Evolutionary conservation across 2,888 invertebrate genomes (phyloP).

Genomic region (Abscondita cerata): DNA sequence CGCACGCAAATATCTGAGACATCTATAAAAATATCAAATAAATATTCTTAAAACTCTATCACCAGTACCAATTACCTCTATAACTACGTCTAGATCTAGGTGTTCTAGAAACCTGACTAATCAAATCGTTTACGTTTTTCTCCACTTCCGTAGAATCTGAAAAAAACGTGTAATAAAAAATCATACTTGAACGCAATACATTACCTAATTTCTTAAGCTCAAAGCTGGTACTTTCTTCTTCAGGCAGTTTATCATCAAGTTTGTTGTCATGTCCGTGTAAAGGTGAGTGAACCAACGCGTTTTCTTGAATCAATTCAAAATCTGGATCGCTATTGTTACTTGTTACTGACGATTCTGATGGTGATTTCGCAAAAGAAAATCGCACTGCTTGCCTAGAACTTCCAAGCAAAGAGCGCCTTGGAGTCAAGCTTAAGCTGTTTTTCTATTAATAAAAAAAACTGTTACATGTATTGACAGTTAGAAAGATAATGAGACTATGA

Average conservation of each 20-base stretch:
- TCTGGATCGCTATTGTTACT: slow-evolving; percentile 7
- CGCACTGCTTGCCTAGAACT: slow-evolving; percentile 39
- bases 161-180: background rate
- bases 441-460: slow-evolving; percentile 29
- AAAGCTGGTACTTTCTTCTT: no score
- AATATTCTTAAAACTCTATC: background rate
- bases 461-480: no score
- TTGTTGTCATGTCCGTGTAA: background rate
- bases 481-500: no score
- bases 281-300: slow-evolving; percentile 16
- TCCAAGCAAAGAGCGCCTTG: slow-evolving; percentile 44
- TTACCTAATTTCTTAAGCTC: no score
- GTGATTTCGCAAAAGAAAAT: slow-evolving; percentile 30
- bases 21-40: slow-evolving; percentile 7
- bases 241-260: background rate
- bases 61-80: slow-evolving; percentile 41
- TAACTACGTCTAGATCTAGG: slow-evolving; percentile 49
- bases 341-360: slow-evolving; percentile 26
- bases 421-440: slow-evolving; percentile 39
- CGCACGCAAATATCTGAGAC: slow-evolving; percentile 28
- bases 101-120: slow-evolving; percentile 32
- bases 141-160: background rate
- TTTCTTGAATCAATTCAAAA: slow-evolving; percentile 17
- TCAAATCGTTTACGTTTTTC: background rate
- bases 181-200: background rate